Evolutionary conservation across 2,888 invertebrate genomes (phyloP).

Genomic region (Drosophila rellima): DNA sequence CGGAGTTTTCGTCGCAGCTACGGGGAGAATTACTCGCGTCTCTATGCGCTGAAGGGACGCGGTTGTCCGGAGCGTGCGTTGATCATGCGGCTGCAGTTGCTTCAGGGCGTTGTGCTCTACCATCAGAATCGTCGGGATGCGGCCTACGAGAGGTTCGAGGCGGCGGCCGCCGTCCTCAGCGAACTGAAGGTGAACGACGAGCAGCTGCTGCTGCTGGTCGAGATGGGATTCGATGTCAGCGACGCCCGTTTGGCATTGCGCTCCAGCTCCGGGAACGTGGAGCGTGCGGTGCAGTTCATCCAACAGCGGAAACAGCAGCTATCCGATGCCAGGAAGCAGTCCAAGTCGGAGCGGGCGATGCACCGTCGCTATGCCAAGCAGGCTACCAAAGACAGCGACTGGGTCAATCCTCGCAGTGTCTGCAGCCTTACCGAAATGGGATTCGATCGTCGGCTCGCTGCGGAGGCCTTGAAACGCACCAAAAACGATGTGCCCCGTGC

Average conservation of each 20-base stretch:
- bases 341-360: conserved; percentile 86
- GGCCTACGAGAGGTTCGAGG: conserved; percentile 88
- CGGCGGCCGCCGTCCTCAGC: conserved; percentile 89
- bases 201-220: conserved; percentile 87
- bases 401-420: conserved; percentile 85
- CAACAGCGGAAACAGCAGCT: conserved; percentile 87
- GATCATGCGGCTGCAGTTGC: conserved; percentile 91
- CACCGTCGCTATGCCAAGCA: conserved; percentile 32
- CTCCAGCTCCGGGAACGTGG: conserved; percentile 87
- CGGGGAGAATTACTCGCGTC: conserved; percentile 88
- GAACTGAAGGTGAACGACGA: conserved; percentile 88
- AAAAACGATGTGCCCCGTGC: conserved; percentile 91
- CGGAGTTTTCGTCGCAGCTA: conserved; percentile 89
- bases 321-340: conserved; percentile 86
- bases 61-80: conserved; percentile 90
- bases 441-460: conserved; percentile 87
- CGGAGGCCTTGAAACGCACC: conserved; percentile 88
- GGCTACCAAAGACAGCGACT: conserved; percentile 59
- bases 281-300: conserved; percentile 89
- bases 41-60: conserved; percentile 88
- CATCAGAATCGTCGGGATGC: conserved; percentile 90
- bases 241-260: conserved; percentile 91
- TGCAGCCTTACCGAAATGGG: conserved; percentile 90
- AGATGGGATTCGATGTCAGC: conserved; percentile 89
- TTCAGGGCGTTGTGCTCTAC: conserved; percentile 92